Percentiles rank a stretch among this genome's conserved stretches.
Evolutionary conservation across 2,888 invertebrate species (phyloP).

Genomic region (Rhimphoctona megacephalus): DNA sequence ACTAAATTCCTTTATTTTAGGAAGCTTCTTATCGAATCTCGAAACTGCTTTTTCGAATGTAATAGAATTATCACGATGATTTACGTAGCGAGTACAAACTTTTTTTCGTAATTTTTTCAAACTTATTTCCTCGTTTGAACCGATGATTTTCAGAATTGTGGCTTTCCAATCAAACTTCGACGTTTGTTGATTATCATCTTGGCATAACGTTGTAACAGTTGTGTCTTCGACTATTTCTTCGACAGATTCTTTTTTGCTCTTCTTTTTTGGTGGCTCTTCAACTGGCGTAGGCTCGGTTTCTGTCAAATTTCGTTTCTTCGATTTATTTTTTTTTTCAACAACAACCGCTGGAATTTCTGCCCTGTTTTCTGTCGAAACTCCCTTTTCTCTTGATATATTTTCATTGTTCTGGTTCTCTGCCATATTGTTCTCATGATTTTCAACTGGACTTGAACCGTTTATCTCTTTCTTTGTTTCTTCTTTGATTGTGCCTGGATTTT

Average conservation of each 20-base stretch:
- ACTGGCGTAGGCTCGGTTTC: conserved; percentile 43
- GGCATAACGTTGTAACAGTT: background rate
- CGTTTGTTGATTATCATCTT: conserved; percentile 50
- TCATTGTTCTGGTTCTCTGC: conserved; percentile 80
- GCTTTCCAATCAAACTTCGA: conserved; percentile 79
- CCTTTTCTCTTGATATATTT: conserved; percentile 76
- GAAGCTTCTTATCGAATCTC: conserved; percentile 90
- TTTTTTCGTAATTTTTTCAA: conserved; percentile 92
- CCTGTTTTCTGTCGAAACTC: conserved; percentile 71
- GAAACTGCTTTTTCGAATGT: conserved; percentile 88
- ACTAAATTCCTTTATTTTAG: conserved; percentile 88
- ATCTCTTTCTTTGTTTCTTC: conserved; percentile 39
- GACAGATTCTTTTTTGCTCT: conserved; percentile 63
- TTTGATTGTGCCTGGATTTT: conserved; percentile 20
- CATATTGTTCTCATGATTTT: conserved; percentile 70
- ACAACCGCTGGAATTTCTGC: conserved; percentile 46
- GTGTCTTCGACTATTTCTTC: conserved; percentile 47
- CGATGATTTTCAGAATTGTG: conserved; percentile 76
- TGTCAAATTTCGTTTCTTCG: conserved; percentile 74
- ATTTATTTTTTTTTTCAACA: conserved; percentile 73
- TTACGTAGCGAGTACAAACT: conserved; percentile 88
- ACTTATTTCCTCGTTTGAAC: conserved; percentile 87
- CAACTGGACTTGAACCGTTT: background rate
- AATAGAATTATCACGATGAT: conserved; percentile 85
- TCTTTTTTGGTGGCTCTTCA: conserved; percentile 58